A percentile compares a stretch with the other conserved stretches of the same genome.
Evolutionary conservation across 2,113 vertebrate species (phyloP).

Genomic region (Anthoscopus minutus): DNA sequence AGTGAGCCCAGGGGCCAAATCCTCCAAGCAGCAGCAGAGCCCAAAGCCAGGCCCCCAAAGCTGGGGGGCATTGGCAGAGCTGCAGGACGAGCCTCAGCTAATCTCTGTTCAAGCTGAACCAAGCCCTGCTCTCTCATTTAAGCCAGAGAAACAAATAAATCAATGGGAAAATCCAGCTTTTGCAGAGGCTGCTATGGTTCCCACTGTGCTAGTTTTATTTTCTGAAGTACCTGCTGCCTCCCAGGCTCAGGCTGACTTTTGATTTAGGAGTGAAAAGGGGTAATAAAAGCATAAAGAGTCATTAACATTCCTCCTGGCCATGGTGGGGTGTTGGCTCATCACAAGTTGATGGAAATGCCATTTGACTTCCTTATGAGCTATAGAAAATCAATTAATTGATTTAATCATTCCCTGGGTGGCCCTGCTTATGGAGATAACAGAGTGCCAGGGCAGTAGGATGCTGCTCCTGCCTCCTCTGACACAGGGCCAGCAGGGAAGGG

Average conservation of each 20-base stretch:
- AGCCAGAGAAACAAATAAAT: conserved; percentile 21
- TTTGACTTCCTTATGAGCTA: conserved; percentile 50
- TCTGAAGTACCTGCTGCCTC: conserved; percentile 34
- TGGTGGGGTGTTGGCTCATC: conserved; percentile 26
- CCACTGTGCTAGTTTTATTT: conserved; percentile 29
- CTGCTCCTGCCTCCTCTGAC: neutral
- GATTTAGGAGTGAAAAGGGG: conserved; percentile 27
- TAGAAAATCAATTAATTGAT: conserved; percentile 64
- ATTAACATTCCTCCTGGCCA: neutral
- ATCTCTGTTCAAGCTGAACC: neutral
- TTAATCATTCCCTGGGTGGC: conserved; percentile 28
- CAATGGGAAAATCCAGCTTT: neutral
- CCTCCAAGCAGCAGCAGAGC: neutral
- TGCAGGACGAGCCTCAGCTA: neutral
- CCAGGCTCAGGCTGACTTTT: neutral
- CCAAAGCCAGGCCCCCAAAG: neutral
- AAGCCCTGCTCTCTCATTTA: neutral
- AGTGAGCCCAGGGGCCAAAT: accelerated
- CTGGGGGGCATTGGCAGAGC: neutral
- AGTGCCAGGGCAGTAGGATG: neutral
- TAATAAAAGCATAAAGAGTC: conserved; percentile 29
- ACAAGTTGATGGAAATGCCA: conserved; percentile 11
- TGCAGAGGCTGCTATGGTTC: neutral
- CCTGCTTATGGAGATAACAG: neutral
- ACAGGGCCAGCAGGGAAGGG: neutral